Conservation (phyloP, 1,140 invertebrate species). For the Pomacea maculata region DNA sequence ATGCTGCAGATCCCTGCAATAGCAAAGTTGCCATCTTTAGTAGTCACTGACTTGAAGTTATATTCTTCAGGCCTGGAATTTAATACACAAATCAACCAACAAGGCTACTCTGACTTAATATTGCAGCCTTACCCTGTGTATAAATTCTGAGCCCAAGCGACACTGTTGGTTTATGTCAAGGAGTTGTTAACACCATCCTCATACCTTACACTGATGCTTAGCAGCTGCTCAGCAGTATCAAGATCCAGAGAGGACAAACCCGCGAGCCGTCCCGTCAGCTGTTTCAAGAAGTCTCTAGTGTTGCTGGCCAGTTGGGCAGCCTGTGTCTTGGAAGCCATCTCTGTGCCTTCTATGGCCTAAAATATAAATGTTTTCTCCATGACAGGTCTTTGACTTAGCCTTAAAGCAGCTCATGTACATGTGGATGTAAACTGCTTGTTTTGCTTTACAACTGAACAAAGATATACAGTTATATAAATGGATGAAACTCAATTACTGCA, state of each 20-base stretch:
- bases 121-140: neutral
- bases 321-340: neutral
- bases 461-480: too few species aligned
- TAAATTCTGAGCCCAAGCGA: too few species aligned
- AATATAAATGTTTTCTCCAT: neutral
- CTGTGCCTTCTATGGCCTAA: conserved; percentile 24
- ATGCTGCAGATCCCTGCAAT: conserved; percentile 27
- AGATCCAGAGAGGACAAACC: conserved; percentile 46
- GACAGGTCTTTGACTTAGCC: too few species aligned
- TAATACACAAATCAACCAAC: neutral
- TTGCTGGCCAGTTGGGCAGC: conserved; percentile 2
- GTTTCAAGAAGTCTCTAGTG: conserved; percentile 37
- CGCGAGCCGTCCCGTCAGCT: conserved; percentile 40
- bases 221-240: conserved; percentile 42
- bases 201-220: conserved; percentile 36
- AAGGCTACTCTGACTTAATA: neutral
- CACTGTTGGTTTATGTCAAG: neutral
- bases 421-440: too few species aligned
- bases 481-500: too few species aligned
- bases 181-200: neutral
- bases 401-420: too few species aligned
- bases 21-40: neutral
- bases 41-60: too few species aligned
- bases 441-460: too few species aligned
- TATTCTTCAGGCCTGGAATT: too few species aligned